A percentile compares a stretch with the other conserved stretches of the same genome.
phyloP scores from a whole-genome alignment of 2,797 vertebrate genomes.

The Okamejei kenojei region DNA sequence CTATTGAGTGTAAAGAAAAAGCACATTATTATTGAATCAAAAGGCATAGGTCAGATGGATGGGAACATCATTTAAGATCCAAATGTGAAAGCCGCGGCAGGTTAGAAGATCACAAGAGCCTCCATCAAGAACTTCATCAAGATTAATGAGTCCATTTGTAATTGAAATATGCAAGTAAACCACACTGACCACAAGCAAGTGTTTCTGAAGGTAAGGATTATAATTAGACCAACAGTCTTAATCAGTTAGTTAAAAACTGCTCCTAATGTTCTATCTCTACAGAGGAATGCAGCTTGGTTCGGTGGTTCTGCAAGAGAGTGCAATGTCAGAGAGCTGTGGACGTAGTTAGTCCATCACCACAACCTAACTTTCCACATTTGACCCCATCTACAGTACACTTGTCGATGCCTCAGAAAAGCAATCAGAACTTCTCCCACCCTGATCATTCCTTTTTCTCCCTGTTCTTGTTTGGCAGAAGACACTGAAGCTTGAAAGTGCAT shows the following conservation, averaged over 20 bases:
- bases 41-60: background rate
- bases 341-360: no score
- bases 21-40: constrained; percentile 10
- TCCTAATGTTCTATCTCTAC: background rate
- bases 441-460: no score
- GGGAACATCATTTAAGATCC: background rate
- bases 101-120: background rate
- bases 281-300: background rate
- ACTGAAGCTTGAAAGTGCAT: no score
- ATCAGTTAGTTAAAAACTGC: background rate
- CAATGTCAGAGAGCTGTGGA: no score
- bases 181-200: background rate
- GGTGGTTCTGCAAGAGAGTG: no score
- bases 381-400: no score
- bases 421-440: no score
- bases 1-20: background rate
- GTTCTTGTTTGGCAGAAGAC: no score
- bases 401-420: no score
- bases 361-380: no score
- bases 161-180: background rate
- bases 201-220: background rate
- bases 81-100: background rate
- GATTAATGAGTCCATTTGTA: constrained; percentile 4
- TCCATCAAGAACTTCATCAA: background rate
- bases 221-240: background rate